Evolutionary conservation across 2,113 vertebrate species (phyloP).

Genomic region (Xerus inauris): DNA sequence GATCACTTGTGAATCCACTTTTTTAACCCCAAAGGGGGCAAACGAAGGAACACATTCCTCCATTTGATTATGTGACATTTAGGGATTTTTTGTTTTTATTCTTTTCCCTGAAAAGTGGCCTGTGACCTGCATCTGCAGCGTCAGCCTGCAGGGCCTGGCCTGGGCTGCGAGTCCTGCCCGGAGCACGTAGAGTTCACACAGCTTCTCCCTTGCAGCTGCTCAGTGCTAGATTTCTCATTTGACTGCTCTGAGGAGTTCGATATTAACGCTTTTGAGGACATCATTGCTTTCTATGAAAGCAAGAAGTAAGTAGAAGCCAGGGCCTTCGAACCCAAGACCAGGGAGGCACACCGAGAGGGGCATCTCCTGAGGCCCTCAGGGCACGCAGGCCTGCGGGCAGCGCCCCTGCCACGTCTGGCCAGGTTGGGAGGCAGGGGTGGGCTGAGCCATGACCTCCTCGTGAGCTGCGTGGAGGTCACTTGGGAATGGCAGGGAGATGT

Average conservation of each 20-base stretch:
- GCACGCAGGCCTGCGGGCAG: not conserved
- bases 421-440: too few species aligned
- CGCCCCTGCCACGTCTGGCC: not conserved
- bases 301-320: conserved; percentile 96
- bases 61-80: not conserved
- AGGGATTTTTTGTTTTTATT: not conserved
- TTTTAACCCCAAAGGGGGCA: not conserved
- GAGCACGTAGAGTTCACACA: conserved; percentile 74
- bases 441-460: not conserved
- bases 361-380: not conserved
- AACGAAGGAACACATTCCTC: not conserved
- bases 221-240: conserved; percentile 99
- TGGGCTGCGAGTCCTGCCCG: not conserved
- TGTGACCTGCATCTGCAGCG: not conserved
- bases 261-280: conserved; percentile 98
- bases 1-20: not conserved
- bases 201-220: conserved; percentile 92
- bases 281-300: conserved; percentile 98
- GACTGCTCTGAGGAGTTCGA: conserved; percentile 97
- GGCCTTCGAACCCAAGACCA: conserved; percentile 71
- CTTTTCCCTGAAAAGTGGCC: not conserved
- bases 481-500: conserved; percentile 68
- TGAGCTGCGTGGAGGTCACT: conserved; percentile 11
- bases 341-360: conserved; percentile 82
- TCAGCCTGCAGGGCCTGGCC: not conserved